These are phyloP conservation scores for Noctilio leporinus DNA, from an alignment of 2,113 vertebrate genomes.

Conservation along the genomic window DNA sequence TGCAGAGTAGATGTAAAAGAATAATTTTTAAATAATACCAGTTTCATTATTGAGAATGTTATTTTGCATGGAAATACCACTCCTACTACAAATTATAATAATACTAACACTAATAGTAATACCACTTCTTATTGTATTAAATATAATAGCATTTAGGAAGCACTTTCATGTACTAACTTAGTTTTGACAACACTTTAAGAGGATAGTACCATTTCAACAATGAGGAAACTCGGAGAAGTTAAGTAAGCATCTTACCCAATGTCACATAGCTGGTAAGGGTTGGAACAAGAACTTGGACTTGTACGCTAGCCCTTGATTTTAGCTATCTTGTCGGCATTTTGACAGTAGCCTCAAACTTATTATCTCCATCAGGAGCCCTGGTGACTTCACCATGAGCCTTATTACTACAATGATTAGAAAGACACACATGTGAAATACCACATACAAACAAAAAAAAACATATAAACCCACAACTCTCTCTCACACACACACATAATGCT, in stretches of 20 bases:
- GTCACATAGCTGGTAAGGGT: background rate
- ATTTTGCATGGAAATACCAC: background rate
- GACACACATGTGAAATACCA: background rate
- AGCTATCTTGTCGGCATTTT: background rate
- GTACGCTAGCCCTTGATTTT: background rate
- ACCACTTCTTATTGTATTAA: background rate
- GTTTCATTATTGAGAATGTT: background rate
- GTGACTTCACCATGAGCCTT: background rate
- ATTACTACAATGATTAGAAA: background rate
- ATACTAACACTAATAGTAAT: background rate
- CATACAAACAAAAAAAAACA: background rate
- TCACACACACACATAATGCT: too few relatives aligned
- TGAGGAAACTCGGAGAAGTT: background rate
- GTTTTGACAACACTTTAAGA: background rate
- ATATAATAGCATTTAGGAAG: background rate
- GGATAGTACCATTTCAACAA: background rate
- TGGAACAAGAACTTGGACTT: background rate
- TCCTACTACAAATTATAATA: background rate
- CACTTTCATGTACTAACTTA: background rate
- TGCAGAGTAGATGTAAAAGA: background rate
- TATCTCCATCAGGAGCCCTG: background rate
- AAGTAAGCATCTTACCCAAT: background rate
- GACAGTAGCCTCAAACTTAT: background rate
- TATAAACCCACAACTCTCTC: background rate
- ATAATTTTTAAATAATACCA: background rate